Base-by-base conservation (phyloP, 2,113 vertebrate genomes). In the Stercorarius parasiticus region DNA sequence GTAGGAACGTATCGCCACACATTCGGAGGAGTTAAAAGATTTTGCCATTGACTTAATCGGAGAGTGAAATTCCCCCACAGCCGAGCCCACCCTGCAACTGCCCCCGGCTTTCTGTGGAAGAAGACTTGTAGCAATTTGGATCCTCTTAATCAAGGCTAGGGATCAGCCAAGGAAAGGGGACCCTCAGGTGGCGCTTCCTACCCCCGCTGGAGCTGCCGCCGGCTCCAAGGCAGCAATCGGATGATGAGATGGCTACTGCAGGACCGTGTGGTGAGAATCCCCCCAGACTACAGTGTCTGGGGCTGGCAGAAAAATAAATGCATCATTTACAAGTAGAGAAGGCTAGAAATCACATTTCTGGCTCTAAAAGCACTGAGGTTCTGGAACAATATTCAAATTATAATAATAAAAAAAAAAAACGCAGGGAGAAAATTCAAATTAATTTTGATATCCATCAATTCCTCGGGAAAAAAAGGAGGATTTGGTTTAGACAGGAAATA, bases 1-100 rank as follows among this genome's bases (percentile, higher is more conserved):
- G 12, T 1, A 34, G 26, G 23, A 50, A 59, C 5, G 0, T 32
- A 8, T 3, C 52, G 5, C 38, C 29, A 19, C 16, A 3, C 0
- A 3, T 52, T 42, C 5, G 18, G 70, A 45, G 78, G 40, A 69
- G 40, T 17, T 2, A 27, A 55, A 49, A 49, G 64, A 38, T 70
- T 83, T 80, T 32, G 11, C 13, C 4, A 4, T 3, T 62, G 64
- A 13, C 34, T 45, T 21, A 34, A 53, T 2, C 26, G 23, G 27
- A 34, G 26, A 13, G 11, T 15, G 38, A 73, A 53, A 18, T 20
- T 0, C 4, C 18, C 20, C 36, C 14, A n/a, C 9, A 11, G 40
- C 42, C 4, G 2, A 91, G 56, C 49, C 49, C 53, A 27, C 7
- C 23, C 49, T 15, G 52, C 2, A 11, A 4, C 27, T 5, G 34